Percentiles rank a stretch among this genome's conserved stretches.
Conservation (phyloP, 2,113 vertebrate genomes). For the Pangasianodon hypophthalmus region DNA sequence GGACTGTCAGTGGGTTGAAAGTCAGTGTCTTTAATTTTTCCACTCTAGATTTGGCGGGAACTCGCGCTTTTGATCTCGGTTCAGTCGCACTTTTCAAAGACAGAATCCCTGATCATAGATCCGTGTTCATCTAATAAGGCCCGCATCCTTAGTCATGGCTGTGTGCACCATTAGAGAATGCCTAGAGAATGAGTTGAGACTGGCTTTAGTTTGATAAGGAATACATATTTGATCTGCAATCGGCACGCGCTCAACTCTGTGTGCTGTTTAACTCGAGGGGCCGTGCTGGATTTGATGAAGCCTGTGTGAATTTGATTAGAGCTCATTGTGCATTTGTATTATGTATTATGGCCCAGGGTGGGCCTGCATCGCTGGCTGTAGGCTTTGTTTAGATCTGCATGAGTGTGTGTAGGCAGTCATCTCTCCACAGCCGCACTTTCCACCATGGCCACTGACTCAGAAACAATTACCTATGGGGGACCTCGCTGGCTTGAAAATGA, state of each 20-base stretch:
- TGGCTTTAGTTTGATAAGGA: constrained; percentile 52
- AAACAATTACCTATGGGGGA: constrained; percentile 72
- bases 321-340: constrained; percentile 62
- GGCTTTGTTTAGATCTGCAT: constrained; percentile 69
- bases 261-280: constrained; percentile 23
- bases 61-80: constrained; percentile 30
- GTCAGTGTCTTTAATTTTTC: constrained; percentile 7
- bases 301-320: constrained; percentile 57
- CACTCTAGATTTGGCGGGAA: constrained; percentile 44
- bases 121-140: constrained; percentile 64
- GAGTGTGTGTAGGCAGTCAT: constrained; percentile 59
- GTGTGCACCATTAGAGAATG: constrained; percentile 63
- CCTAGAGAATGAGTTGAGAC: constrained; percentile 53
- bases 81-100: constrained; percentile 49
- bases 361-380: constrained; percentile 61
- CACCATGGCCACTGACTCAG: constrained; percentile 72
- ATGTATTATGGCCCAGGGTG: constrained; percentile 57
- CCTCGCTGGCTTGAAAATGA: constrained; percentile 75
- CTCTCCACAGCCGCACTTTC: constrained; percentile 48
- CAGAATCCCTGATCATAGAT: constrained; percentile 58
- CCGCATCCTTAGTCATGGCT: constrained; percentile 60
- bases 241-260: not conserved
- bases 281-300: constrained; percentile 50
- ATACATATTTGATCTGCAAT: constrained; percentile 60
- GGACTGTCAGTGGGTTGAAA: not conserved